Percentiles rank a stretch among this genome's conserved stretches.
These are phyloP conservation scores for Maniola jurtina DNA, from an alignment of 1,140 invertebrate species.

Conservation along the genomic window DNA sequence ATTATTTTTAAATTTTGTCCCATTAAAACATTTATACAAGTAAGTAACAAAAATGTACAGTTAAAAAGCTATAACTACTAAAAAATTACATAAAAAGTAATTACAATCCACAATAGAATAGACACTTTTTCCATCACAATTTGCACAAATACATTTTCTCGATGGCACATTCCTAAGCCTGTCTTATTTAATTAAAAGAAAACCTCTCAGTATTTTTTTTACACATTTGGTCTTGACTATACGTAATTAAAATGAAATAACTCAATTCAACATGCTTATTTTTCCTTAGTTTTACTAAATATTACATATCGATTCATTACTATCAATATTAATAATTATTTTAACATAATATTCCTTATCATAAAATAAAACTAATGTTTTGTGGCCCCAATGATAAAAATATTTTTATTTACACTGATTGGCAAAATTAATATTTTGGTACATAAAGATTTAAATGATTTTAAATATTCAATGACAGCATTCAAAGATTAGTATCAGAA, in stretches of 20 bases:
- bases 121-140: conserved; percentile 6
- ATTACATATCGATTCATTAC: background rate
- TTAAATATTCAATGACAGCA: too few species aligned
- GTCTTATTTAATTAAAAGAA: conserved; percentile 1
- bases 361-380: background rate
- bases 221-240: conserved; percentile 27
- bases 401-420: conserved; percentile 5
- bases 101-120: conserved; percentile 17
- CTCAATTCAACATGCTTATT: conserved; percentile 4
- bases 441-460: too few species aligned
- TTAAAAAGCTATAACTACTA: conserved; percentile 12
- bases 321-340: background rate
- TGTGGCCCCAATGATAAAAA: background rate
- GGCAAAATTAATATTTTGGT: too few species aligned
- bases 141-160: conserved; percentile 11
- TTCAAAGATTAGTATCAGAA: too few species aligned
- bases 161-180: conserved; percentile 22
- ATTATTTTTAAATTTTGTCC: conserved; percentile 5
- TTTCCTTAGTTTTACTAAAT: conserved; percentile 1
- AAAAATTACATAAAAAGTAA: conserved; percentile 31
- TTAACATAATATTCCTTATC: conserved; percentile 9
- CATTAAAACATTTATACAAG: conserved; percentile 3
- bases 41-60: conserved; percentile 21
- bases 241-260: conserved; percentile 15
- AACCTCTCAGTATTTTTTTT: conserved; percentile 9